A percentile compares a stretch with the other conserved stretches of the same genome.
These are phyloP conservation scores for Trigoniulus corallinus DNA, from an alignment of 1,140 invertebrate species.

Conservation along the genomic window DNA sequence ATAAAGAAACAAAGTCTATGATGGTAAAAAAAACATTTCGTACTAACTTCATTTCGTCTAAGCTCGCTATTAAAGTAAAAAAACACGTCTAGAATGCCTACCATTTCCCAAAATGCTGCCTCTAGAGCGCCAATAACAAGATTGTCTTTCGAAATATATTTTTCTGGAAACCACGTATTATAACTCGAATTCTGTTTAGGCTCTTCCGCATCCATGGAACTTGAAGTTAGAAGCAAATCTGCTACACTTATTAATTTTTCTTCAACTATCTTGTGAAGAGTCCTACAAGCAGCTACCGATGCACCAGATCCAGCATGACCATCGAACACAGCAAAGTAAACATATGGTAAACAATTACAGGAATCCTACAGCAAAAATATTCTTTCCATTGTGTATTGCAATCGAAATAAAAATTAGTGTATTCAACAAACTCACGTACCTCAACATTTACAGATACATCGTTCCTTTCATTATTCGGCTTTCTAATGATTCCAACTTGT, in stretches of 20 bases:
- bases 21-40: too few relatives aligned
- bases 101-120: slow-evolving; percentile 52
- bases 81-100: slow-evolving; percentile 15
- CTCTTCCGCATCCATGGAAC: not conserved
- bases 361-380: not conserved
- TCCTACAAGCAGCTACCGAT: slow-evolving; percentile 55
- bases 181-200: not conserved
- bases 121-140: slow-evolving; percentile 54
- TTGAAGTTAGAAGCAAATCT: slow-evolving; percentile 3
- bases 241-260: slow-evolving; percentile 26
- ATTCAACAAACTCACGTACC: too few relatives aligned
- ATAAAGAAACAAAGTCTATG: too few relatives aligned
- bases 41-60: too few relatives aligned
- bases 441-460: too few relatives aligned
- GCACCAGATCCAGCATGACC: slow-evolving; percentile 71
- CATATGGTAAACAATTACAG: slow-evolving; percentile 33
- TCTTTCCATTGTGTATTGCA: not conserved
- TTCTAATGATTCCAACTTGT: slow-evolving; percentile 16
- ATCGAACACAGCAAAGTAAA: slow-evolving; percentile 72
- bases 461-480: not conserved
- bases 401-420: not conserved
- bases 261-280: slow-evolving; percentile 61
- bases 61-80: not conserved
- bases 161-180: slow-evolving; percentile 17
- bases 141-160: slow-evolving; percentile 32